Conservation (phyloP, 2,113 vertebrate genomes). For the Edolisoma coerulescens region DNA sequence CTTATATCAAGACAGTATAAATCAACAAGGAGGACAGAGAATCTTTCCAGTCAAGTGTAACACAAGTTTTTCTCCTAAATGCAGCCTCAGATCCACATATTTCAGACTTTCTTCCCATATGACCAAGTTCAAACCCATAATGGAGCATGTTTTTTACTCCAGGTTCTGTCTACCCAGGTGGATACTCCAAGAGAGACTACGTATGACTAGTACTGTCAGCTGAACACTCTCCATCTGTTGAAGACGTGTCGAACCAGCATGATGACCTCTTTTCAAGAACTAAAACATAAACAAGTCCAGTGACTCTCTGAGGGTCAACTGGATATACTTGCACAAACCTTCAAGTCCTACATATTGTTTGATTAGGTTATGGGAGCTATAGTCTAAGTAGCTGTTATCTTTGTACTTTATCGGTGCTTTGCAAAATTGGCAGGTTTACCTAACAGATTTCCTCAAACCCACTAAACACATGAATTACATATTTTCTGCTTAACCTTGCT, state of each 20-base stretch:
- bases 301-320: not conserved
- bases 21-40: not conserved
- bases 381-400: not conserved
- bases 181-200: not conserved
- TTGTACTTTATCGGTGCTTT: not conserved
- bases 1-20: not conserved
- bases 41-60: not conserved
- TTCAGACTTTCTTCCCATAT: not conserved
- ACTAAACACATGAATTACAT: not conserved
- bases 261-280: not conserved
- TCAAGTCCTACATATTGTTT: not conserved
- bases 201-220: not conserved
- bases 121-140: not conserved
- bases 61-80: not conserved
- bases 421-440: not conserved
- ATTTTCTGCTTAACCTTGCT: not conserved
- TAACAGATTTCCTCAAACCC: not conserved
- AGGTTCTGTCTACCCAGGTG: not conserved
- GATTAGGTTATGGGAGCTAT: not conserved
- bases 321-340: not conserved
- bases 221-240: not conserved
- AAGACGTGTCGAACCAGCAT: not conserved
- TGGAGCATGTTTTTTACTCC: not conserved
- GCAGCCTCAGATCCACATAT: not conserved
- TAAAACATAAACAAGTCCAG: not conserved